Conservation (phyloP, 2,888 invertebrate genomes). For the Cremastobaeus sp. region DNA sequence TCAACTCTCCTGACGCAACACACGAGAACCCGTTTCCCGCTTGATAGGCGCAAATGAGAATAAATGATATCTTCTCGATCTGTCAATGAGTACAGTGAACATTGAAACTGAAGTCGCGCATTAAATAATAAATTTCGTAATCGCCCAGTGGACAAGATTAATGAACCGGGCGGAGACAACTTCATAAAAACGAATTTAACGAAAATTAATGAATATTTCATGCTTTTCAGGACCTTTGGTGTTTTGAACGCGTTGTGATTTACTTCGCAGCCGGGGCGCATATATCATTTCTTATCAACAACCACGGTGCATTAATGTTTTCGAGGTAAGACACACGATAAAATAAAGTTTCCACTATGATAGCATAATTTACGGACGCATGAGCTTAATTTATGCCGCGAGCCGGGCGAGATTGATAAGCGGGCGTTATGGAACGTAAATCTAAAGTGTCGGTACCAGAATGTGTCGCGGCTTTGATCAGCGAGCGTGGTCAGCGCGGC, state of each 20-base stretch:
- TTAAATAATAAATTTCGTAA: too few relatives aligned
- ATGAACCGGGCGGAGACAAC: too few relatives aligned
- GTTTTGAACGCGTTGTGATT: slow-evolving; percentile 31
- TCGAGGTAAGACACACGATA: slow-evolving; percentile 32
- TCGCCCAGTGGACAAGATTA: too few relatives aligned
- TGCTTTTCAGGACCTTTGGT: slow-evolving; percentile 2
- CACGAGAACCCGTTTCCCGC: too few relatives aligned
- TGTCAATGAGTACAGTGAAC: too few relatives aligned
- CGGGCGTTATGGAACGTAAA: slow-evolving; percentile 57
- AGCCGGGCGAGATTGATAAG: slow-evolving; percentile 47
- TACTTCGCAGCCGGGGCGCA: slow-evolving; percentile 2
- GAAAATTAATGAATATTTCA: slow-evolving; percentile 19
- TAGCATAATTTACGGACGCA: slow-evolving; percentile 42
- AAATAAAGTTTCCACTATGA: slow-evolving; percentile 40
- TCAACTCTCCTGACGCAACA: too few relatives aligned
- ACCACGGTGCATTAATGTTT: slow-evolving; percentile 36
- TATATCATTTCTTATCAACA: slow-evolving; percentile 39
- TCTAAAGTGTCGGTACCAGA: slow-evolving; percentile 57
- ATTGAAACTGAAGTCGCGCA: too few relatives aligned
- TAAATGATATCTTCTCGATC: too few relatives aligned
- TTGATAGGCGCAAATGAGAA: too few relatives aligned
- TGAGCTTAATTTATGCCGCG: slow-evolving; percentile 39
- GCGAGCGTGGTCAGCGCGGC: slow-evolving; percentile 65
- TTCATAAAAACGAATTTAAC: slow-evolving; percentile 23
- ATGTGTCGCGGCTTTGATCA: slow-evolving; percentile 63